Percentiles rank a stretch among this genome's conserved stretches.
Conservation (phyloP, 2,888 invertebrate species). For the Drosophila sordidula region DNA sequence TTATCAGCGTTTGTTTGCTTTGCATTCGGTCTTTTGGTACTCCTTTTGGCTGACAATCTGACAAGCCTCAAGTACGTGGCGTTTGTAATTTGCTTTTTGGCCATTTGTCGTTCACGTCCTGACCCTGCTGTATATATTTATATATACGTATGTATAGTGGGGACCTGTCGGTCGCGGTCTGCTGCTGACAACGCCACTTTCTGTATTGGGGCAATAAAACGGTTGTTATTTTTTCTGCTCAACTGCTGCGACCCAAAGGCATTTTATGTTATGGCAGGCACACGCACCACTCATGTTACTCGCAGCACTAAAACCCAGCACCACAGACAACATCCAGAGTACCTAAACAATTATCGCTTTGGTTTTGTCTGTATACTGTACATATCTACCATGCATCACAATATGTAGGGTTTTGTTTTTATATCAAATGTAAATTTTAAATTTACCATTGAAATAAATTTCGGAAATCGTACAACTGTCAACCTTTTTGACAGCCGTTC, state of each 20-base stretch:
- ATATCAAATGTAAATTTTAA: background rate
- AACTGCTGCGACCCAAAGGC: constrained; percentile 44
- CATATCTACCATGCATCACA: background rate
- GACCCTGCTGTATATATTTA: constrained; percentile 5
- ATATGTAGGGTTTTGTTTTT: background rate
- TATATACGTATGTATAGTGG: background rate
- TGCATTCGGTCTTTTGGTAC: constrained; percentile 19
- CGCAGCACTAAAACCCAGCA: constrained; percentile 1
- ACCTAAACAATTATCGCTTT: constrained; percentile 62
- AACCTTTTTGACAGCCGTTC: background rate
- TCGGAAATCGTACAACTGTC: background rate
- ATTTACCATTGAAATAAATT: background rate
- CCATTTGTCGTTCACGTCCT: constrained; percentile 45
- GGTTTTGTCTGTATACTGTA: constrained; percentile 19
- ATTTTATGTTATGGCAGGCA: constrained; percentile 66
- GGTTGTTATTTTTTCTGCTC: constrained; percentile 44
- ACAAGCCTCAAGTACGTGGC: constrained; percentile 58
- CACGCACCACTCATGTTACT: constrained; percentile 47
- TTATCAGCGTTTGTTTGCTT: constrained; percentile 58
- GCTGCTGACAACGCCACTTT: constrained; percentile 76
- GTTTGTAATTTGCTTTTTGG: constrained; percentile 57
- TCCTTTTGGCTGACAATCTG: constrained; percentile 35
- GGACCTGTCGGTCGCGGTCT: constrained; percentile 28
- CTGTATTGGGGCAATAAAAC: constrained; percentile 64
- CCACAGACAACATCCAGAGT: constrained; percentile 16